Evolutionary conservation across 37 sponge, comb jelly and placozoan species (phyloP), one percentile per base, ranked within the genome.

Genomic region (Cliona cf. orientalis): DNA sequence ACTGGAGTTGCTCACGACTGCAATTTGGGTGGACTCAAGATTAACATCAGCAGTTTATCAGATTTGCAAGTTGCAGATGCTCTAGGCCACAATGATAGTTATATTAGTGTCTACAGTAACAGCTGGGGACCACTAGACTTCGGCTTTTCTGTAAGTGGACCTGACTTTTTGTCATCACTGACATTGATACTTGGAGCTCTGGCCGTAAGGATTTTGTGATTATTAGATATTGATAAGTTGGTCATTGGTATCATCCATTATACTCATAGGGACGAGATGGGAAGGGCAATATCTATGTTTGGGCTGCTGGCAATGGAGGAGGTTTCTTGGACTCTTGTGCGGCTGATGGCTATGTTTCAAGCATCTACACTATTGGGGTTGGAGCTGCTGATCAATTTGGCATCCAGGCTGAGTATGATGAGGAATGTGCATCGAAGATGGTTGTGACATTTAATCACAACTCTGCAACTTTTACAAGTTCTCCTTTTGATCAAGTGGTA

Each of bases 81-180:
- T 38, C 93, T 99, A 0, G 82, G 89, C 43, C 88, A 79, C 55
- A 78, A 80, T 0, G 81, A 76, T 39, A 60, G 85, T 61, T 83
- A 93, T 76, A 75, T 86, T 42, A 46, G 60, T 11, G 42, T 86
- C 57, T 99, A 99, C 90, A 93, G 92, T 83, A 89, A 81, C 62
- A 92, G 93, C 63, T 99, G 99, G 99, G 99, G 99, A 6, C 99
- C 99, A 12, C 86, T 84, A 75, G 99, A 99, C 63, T 88, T 92
- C 75, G 99, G 99, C 6, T 59, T 67, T 67, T 86, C 88, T 45
- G 87, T 99, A 37, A 93, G 90, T 44, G 97, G 97, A 3, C 99
- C 99, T 29, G 97, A 89, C 1, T 43, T 35, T 6, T 79, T 90
- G 19, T 75, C 95, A 4, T 37, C 62, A 40, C 71, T 63, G 46